Conservation (phyloP, 2,888 invertebrate genomes). For the Laothoe populi region DNA sequence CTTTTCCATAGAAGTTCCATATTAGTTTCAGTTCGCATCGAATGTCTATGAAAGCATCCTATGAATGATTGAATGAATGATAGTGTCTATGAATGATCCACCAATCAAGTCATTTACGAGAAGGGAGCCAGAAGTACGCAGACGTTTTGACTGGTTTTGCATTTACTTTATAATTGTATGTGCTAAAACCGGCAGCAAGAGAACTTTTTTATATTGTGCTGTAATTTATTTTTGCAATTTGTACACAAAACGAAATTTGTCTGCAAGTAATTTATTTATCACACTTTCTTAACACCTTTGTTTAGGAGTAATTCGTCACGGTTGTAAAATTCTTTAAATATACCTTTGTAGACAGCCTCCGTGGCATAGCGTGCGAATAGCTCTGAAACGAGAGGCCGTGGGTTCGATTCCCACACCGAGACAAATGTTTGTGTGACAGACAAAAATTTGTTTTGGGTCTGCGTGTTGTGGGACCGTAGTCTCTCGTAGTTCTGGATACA, state of each 20-base stretch:
- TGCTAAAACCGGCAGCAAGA: slow-evolving; percentile 44
- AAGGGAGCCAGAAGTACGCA: slow-evolving; percentile 61
- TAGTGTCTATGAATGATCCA: slow-evolving; percentile 35
- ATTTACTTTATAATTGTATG: slow-evolving; percentile 66
- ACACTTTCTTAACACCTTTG: not conserved
- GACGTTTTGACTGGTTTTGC: slow-evolving; percentile 66
- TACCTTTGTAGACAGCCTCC: no score
- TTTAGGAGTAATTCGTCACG: not conserved
- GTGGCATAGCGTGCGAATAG: no score
- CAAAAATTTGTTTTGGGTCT: no score
- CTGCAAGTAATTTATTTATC: slow-evolving; percentile 41
- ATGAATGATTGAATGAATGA: no score
- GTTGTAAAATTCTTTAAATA: not conserved
- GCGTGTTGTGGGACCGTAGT: no score
- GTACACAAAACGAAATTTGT: slow-evolving; percentile 58
- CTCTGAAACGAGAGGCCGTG: no score
- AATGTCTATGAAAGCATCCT: no score
- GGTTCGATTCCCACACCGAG: no score
- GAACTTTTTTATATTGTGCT: slow-evolving; percentile 6
- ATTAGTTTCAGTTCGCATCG: no score
- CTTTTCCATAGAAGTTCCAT: no score
- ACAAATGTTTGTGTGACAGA: no score
- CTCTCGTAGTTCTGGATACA: no score
- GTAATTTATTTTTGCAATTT: slow-evolving; percentile 43
- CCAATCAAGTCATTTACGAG: slow-evolving; percentile 55